phyloP scores from a whole-genome alignment of 2,113 vertebrate genomes.

The Empidonax alnorum region DNA sequence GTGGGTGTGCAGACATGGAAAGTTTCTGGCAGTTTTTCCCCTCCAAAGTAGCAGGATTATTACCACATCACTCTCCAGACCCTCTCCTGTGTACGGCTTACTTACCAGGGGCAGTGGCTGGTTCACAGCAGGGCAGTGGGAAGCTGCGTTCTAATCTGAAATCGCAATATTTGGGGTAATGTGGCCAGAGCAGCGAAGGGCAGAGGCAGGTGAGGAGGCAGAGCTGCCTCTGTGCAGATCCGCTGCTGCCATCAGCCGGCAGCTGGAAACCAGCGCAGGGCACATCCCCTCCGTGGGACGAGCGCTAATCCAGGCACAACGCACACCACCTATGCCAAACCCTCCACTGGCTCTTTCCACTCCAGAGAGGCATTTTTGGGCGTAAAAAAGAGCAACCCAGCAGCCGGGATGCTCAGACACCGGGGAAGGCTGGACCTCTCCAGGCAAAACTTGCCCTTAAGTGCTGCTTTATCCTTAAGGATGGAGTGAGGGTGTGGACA shows the following conservation, averaged over 20 bases:
- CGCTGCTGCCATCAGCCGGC: conserved; percentile 65
- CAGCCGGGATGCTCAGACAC: not conserved
- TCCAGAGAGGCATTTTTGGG: not conserved
- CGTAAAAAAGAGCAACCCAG: not conserved
- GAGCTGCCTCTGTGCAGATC: not conserved
- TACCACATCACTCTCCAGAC: accelerated
- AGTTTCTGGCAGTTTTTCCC: not conserved
- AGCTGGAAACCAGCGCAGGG: not conserved
- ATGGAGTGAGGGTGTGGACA: not conserved
- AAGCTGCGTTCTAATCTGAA: not conserved
- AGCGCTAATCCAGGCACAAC: not conserved
- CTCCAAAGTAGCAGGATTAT: not conserved
- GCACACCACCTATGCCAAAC: accelerated
- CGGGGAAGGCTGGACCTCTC: not conserved
- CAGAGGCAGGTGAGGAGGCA: not conserved
- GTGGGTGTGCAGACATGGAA: not conserved
- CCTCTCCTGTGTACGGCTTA: not conserved
- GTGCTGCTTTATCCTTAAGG: not conserved
- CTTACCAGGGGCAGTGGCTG: not conserved
- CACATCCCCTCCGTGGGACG: not conserved
- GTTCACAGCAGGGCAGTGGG: too few relatives aligned
- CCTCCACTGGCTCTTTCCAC: not conserved
- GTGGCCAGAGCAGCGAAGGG: not conserved
- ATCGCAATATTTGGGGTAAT: not conserved
- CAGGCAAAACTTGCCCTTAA: not conserved